Evolutionary conservation across 2,113 vertebrate species (phyloP).

Genomic region (Myiagra hebetior): DNA sequence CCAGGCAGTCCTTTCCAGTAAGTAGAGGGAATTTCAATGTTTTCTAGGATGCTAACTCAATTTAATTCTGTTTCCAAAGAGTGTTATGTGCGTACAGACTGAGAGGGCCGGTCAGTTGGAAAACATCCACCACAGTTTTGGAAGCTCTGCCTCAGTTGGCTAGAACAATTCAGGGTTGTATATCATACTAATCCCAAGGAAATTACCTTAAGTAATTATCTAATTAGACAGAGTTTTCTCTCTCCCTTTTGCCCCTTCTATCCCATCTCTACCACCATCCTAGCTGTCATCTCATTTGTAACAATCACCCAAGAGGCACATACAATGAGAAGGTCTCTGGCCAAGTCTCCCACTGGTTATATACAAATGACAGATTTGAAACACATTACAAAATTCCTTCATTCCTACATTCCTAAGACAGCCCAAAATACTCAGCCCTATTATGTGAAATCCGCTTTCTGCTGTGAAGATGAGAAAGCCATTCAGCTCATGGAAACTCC

Average conservation of each 20-base stretch:
- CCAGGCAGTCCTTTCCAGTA: neutral
- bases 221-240: constrained; percentile 6
- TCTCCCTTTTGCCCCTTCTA: neutral
- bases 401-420: neutral
- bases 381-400: constrained; percentile 12
- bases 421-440: neutral
- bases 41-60: neutral
- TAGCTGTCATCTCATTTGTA: constrained; percentile 41
- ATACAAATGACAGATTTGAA: constrained; percentile 28
- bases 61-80: neutral
- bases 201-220: constrained; percentile 18
- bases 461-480: neutral
- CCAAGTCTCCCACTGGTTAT: neutral
- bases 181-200: neutral
- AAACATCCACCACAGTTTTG: neutral
- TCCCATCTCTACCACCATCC: neutral
- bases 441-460: neutral
- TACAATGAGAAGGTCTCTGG: neutral
- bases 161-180: neutral
- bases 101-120: neutral
- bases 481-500: constrained; percentile 18
- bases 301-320: neutral
- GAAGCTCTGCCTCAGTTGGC: neutral
- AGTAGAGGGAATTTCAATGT: neutral
- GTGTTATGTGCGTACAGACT: neutral